Conservation (phyloP, 2,888 invertebrate species). For the Cabera pusaria region DNA sequence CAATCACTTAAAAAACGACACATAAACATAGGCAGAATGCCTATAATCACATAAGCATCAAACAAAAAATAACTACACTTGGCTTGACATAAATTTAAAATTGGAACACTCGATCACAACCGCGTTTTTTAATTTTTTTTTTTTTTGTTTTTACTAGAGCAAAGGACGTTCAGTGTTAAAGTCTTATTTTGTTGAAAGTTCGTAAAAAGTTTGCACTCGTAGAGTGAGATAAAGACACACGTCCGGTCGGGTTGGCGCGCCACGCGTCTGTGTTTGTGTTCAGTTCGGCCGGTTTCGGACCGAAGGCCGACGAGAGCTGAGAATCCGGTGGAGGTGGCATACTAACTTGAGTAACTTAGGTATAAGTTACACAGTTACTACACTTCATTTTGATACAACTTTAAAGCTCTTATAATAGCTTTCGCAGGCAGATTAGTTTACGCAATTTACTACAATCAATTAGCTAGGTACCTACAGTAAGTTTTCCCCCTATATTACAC, state of each 20-base stretch:
- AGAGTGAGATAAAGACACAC: conserved; percentile 24
- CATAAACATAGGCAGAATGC: too few relatives aligned
- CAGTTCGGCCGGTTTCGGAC: neutral
- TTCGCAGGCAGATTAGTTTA: too few relatives aligned
- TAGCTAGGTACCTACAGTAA: too few relatives aligned
- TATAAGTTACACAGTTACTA: too few relatives aligned
- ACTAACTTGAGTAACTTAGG: too few relatives aligned
- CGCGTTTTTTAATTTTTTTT: conserved; percentile 9
- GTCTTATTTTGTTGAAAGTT: conserved; percentile 2
- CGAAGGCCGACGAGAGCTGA: conserved; percentile 1
- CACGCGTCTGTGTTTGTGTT: conserved; percentile 26
- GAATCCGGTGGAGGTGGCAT: conserved; percentile 10
- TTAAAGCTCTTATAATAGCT: too few relatives aligned
- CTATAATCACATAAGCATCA: too few relatives aligned
- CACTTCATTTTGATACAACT: too few relatives aligned
- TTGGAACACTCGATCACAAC: conserved; percentile 21
- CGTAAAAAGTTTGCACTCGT: conserved; percentile 38
- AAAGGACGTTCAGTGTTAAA: conserved; percentile 12
- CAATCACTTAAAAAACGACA: too few relatives aligned
- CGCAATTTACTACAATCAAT: too few relatives aligned
- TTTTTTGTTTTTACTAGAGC: conserved; percentile 4
- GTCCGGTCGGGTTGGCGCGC: conserved; percentile 20
- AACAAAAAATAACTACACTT: conserved; percentile 34
- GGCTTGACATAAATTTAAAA: conserved; percentile 20
- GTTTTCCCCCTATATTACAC: too few relatives aligned